These are phyloP conservation scores for Amiota mariae DNA, from an alignment of 2,888 invertebrate species.

Conservation along the genomic window DNA sequence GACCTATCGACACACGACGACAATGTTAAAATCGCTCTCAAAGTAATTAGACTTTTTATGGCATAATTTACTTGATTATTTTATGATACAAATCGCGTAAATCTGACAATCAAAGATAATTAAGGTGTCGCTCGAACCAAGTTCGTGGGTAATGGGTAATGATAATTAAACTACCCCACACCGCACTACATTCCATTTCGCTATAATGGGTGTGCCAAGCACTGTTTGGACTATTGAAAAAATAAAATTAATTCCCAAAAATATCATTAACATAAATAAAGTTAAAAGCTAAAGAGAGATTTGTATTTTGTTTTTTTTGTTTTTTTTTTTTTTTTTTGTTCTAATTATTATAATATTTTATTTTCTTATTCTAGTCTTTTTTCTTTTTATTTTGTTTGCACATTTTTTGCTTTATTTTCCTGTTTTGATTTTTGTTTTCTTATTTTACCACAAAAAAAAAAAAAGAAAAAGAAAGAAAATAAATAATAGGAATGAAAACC, in stretches of 20 bases:
- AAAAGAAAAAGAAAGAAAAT: neutral
- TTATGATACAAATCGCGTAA: constrained; percentile 19
- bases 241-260: too few species aligned
- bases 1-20: neutral
- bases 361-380: too few species aligned
- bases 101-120: constrained; percentile 23
- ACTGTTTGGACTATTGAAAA: neutral
- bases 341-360: too few species aligned
- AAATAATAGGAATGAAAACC: neutral
- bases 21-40: neutral
- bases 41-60: constrained; percentile 25
- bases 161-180: neutral
- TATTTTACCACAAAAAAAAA: too few species aligned
- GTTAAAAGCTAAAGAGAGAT: neutral
- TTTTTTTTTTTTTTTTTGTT: neutral
- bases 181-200: neutral
- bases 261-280: neutral
- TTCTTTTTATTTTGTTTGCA: neutral
- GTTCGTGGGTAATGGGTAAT: neutral
- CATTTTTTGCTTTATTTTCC: neutral
- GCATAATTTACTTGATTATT: constrained; percentile 25
- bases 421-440: neutral
- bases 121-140: neutral
- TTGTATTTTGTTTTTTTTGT: neutral
- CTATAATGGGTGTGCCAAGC: neutral